These are phyloP conservation scores for Caenorhabditis elegans DNA, from an alignment of 1,140 invertebrate species.

Conservation along the genomic window WBcel235 BX284604.4:7852501-7853000, in stretches of 20 bases:
- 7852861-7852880: neutral
- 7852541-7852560: neutral
- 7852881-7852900: neutral
- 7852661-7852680: no score
- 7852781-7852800: neutral
- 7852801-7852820: neutral
- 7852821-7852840: no score
- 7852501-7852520: neutral
- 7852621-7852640: neutral
- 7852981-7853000: neutral
- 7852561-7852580: no score
- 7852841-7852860: no score
- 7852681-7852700: neutral
- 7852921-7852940: neutral
- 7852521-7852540: neutral
- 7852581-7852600: neutral
- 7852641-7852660: neutral
- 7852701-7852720: neutral
- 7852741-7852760: neutral
- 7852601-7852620: neutral
- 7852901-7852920: neutral
- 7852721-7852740: neutral
- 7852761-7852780: slow-evolving; percentile 1
- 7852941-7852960: neutral
- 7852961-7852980: neutral